phyloP scores from a whole-genome alignment of 2,113 vertebrate species.

The Xerus inauris region DNA sequence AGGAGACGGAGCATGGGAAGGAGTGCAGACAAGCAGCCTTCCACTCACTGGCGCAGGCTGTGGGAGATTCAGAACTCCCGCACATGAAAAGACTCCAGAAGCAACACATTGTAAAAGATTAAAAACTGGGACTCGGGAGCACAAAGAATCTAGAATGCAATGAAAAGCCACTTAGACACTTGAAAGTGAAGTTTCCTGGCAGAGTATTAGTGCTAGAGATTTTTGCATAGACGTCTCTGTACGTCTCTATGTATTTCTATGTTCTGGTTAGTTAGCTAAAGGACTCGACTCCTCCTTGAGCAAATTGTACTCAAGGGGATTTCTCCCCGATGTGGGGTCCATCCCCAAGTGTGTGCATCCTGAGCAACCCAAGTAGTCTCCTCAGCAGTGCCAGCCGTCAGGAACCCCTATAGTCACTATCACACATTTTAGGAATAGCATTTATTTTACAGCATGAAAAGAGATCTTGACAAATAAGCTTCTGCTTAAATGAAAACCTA shows the following conservation, averaged over 20 bases:
- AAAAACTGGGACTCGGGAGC: not conserved
- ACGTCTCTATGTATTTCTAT: not conserved
- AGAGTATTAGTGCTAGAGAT: not conserved
- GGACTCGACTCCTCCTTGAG: not conserved
- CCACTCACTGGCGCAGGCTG: not conserved
- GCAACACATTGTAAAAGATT: not conserved
- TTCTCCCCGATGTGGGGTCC: not conserved
- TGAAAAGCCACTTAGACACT: too few relatives aligned
- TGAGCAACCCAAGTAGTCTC: too few relatives aligned
- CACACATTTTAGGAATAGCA: not conserved
- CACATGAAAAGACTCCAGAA: not conserved
- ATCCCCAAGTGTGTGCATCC: not conserved
- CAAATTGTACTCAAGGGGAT: not conserved
- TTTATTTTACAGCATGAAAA: not conserved
- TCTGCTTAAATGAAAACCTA: not conserved
- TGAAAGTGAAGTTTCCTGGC: not conserved
- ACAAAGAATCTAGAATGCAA: not conserved
- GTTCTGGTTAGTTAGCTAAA: not conserved
- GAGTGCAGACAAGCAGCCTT: accelerated
- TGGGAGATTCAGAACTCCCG: not conserved
- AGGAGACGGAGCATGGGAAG: not conserved
- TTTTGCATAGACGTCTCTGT: not conserved
- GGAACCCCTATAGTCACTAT: not conserved
- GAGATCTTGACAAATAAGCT: not conserved
- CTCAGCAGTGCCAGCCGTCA: too few relatives aligned